A percentile compares a stretch with the other conserved stretches of the same genome.
phyloP scores from a whole-genome alignment of 1,140 invertebrate genomes.

The Drosophila lacteicornis region DNA sequence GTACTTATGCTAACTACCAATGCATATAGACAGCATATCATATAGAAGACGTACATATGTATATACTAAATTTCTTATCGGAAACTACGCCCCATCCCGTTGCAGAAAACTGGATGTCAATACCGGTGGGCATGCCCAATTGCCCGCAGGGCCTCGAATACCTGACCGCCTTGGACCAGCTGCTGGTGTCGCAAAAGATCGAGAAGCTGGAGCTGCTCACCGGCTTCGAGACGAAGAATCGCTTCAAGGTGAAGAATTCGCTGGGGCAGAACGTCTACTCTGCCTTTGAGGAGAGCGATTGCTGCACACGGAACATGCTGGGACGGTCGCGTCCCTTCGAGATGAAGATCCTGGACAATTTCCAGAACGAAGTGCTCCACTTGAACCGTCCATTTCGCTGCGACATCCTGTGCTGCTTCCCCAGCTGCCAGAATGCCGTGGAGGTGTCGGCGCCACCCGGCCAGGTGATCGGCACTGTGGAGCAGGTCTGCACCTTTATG shows the following conservation, averaged over 20 bases:
- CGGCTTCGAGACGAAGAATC: constrained; percentile 94
- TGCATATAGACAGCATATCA: background rate
- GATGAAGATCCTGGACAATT: constrained; percentile 93
- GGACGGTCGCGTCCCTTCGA: constrained; percentile 92
- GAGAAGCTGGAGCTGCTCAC: constrained; percentile 92
- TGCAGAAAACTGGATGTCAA: constrained; percentile 70
- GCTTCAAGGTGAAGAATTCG: constrained; percentile 91
- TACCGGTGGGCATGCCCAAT: constrained; percentile 86
- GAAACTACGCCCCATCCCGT: constrained; percentile 20
- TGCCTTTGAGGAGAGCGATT: constrained; percentile 92
- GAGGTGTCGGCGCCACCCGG: constrained; percentile 85
- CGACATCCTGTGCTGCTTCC: constrained; percentile 89
- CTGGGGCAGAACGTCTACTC: constrained; percentile 92
- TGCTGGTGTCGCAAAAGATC: constrained; percentile 94
- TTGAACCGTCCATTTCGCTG: constrained; percentile 90
- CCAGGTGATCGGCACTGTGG: constrained; percentile 88
- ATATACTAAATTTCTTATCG: constrained; percentile 14
- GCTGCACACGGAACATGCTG: constrained; percentile 90
- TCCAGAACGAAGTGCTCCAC: constrained; percentile 91
- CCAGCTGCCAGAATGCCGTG: constrained; percentile 92
- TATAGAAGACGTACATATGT: background rate
- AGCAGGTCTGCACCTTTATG: constrained; percentile 90
- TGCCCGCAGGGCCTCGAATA: constrained; percentile 96
- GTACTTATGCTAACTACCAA: constrained; percentile 16
- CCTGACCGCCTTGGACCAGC: constrained; percentile 93